Base-by-base conservation (phyloP, 2,888 invertebrate genomes). In the Aleiodes alternator region DNA sequence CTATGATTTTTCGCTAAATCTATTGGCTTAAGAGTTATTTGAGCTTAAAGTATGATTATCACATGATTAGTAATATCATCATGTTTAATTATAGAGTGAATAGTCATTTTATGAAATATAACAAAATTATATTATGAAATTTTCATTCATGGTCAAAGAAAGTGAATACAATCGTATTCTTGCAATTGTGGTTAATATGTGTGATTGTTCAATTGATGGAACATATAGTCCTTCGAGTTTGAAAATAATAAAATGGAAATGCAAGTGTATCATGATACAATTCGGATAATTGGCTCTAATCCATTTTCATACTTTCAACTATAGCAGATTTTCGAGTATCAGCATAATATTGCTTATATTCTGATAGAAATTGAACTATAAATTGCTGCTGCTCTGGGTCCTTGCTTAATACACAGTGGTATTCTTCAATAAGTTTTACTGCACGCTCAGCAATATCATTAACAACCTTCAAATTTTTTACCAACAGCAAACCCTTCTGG, bases 381-480 rank as follows among this genome's bases (percentile, higher is more conserved):
- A 71, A 72, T 57, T 72, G 64, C 48, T 70, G 69, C 43, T 78
- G 75, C 11, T 75, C 73, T 70, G 75, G 61, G 38, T 66, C 59
- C 14, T 50, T 53, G 48, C 53, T 75, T n/a, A 78, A 57, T 31
- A 43, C 59, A 51, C 56, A 53, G 29, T 77, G 57, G 38, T 77
- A 78, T n/a, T 73, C 59, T 57, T 69, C 70, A 6, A 78, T 75
- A 31, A 78, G 51, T 55, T 31, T 11, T n/a, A 78, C 64, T 14
- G 38, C 73, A 66, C 75, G 57, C 43, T 78, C 75, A 7, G 77
- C 73, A 34, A 12, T 34, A 43, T 75, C 77, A 57, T 78, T 78
- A n/a, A 66, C 57, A 4, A 73, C 55, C 50, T 57, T 69, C 34
- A 59, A 50, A 55, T 64, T 56, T 73, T 2, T n/a, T 29, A 69